Base-by-base conservation (phyloP, 1,140 invertebrate species). In the Zaprionus kolodkinae region DNA sequence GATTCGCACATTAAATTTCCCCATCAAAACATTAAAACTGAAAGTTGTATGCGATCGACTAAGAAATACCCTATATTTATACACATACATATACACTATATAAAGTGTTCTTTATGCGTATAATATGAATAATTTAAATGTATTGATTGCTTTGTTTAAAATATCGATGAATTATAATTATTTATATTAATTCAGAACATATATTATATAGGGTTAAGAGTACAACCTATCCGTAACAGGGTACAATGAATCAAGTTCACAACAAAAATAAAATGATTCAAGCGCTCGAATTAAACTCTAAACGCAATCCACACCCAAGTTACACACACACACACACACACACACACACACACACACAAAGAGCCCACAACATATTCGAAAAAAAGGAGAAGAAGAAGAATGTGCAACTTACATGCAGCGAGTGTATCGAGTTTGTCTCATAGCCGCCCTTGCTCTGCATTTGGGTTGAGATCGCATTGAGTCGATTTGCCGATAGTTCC, bases 371-470 rank as follows among this genome's bases (percentile, higher is more conserved):
- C 6, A 45, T 35, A 35, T 40, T n/a, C n/a, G n/a, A n/a, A n/a
- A n/a, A n/a, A n/a, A n/a, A n/a, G n/a, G n/a, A n/a, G n/a, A n/a
- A n/a, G n/a, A n/a, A n/a, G 3, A 45, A 15, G 6, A n/a, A 15
- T 35, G 17, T 6, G 45, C 27, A 59, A 91, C 85, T 80, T 87
- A 94, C 94, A 93, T 94, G 95, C 50, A 95, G 93, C 48, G 81
- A 85, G 57, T 94, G 93, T 75, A 95, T 93, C 36, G 94, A 94
- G 76, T 91, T 93, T 93, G 95, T 95, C 83, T 97, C 96, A 90
- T 97, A 97, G 67, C 96, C 96, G 45, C 97, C 96, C 94, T 97
- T 97, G 89, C 96, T 96, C 90, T 97, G 96, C 96, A 98, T 97
- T 92, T 97, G 96, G 61, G 95, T 96, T 93, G 97, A 96, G 72